These are phyloP conservation scores for Psephotus haematonotus DNA, from an alignment of 2,113 vertebrate species.

Conservation along the genomic window DNA sequence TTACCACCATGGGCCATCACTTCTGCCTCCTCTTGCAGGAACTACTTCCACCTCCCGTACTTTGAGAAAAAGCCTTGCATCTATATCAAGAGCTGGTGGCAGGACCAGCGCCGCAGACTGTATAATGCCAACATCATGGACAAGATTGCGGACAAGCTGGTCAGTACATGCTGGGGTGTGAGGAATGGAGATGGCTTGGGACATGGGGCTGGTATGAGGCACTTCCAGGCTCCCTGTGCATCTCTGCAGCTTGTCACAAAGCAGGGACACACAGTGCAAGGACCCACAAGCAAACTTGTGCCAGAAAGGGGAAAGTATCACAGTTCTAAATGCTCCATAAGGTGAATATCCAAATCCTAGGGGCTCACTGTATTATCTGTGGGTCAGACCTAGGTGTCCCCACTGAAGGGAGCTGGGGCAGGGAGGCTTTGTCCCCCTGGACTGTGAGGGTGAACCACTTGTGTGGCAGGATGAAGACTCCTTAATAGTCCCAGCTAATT, in stretches of 20 bases:
- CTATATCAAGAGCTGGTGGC: constrained; percentile 97
- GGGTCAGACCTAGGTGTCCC: neutral
- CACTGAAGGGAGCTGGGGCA: neutral
- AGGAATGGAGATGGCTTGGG: neutral
- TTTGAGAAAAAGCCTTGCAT: constrained; percentile 95
- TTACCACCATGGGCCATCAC: fast-evolving
- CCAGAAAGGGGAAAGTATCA: neutral
- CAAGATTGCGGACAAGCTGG: constrained; percentile 92
- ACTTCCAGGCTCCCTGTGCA: neutral
- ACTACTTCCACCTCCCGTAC: constrained; percentile 95
- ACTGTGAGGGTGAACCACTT: neutral
- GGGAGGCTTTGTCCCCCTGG: neutral
- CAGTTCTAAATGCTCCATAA: neutral
- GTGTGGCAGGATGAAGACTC: neutral
- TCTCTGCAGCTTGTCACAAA: neutral
- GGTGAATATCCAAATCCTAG: neutral
- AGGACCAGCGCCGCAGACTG: constrained; percentile 91
- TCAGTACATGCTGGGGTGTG: constrained; percentile 26
- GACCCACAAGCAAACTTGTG: neutral
- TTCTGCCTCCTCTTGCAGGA: constrained; percentile 73
- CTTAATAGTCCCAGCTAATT: too few species aligned
- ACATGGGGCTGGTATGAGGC: fast-evolving
- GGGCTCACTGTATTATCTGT: neutral
- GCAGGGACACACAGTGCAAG: neutral
- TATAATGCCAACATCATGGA: constrained; percentile 96